Percentiles rank a stretch among this genome's conserved stretches.
Conservation (phyloP, 2,888 invertebrate species). For the Sepioteuthis lessoniana region DNA sequence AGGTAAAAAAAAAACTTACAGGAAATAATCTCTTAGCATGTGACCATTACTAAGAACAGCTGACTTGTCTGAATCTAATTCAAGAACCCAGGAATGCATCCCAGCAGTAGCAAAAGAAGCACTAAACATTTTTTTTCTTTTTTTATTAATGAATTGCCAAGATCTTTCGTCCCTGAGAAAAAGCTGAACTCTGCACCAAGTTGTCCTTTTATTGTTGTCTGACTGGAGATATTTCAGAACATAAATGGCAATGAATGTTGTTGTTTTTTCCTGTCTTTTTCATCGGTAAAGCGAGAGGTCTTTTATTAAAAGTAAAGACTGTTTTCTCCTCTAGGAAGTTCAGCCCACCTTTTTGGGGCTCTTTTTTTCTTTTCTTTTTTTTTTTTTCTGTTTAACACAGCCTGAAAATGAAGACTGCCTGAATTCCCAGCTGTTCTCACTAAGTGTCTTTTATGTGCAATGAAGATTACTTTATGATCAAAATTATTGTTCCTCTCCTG, state of each 20-base stretch:
- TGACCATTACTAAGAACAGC: background rate
- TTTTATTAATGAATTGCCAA: background rate
- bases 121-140: background rate
- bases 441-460: background rate
- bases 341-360: background rate
- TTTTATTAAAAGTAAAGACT: background rate
- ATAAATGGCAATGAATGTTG: background rate
- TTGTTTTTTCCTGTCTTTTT: background rate
- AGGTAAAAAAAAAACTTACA: too few species aligned
- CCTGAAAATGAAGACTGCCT: background rate
- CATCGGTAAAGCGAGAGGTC: background rate
- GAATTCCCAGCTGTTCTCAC: background rate
- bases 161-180: background rate
- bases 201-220: background rate
- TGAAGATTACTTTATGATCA: constrained; percentile 18
- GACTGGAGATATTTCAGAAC: background rate
- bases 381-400: background rate
- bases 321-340: background rate
- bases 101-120: background rate
- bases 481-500: background rate
- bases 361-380: too few species aligned
- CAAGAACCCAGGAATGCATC: background rate
- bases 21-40: too few species aligned
- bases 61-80: background rate
- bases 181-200: background rate